Base-by-base conservation (phyloP, 2,888 invertebrate species). In the Pemphredon lugubris region DNA sequence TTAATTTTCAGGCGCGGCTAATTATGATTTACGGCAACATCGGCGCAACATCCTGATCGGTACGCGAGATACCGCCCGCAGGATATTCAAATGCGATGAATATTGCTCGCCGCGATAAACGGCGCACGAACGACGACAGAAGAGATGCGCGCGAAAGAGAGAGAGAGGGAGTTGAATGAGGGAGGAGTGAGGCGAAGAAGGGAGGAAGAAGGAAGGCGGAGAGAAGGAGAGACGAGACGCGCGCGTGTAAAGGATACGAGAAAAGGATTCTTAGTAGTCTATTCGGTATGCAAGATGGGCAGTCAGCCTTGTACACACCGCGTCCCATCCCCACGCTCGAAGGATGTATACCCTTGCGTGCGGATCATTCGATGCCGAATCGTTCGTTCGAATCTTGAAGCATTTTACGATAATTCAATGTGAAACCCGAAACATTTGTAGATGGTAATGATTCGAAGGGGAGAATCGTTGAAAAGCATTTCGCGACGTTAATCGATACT, bases 1-100 rank as follows among this genome's bases (percentile, higher is more conserved):
- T 86, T 84, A 84, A 84, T 86, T 81, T 86, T 84, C 81, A 84
- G 84, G 74, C 81, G 75, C 79, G 76, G 82, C 84, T 87, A 87
- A 87, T 87, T 87, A 86, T 88, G 87, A 88, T 88, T 88, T 86
- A 88, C 85, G 84, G 79, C 85, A 84, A 87, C 85, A 87, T 81
- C 81, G 81, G 82, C 73, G 81, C 83, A 84, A 86, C 86, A 87
- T 84, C 85, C 85, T 83, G 87, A 88, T 88, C 84, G 82, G 82
- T 83, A 82, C 83, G 82, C 84, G 82, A 86, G 88, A 88, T 87
- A 87, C 79, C 76, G 83, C 71, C 58, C 75, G 82, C 82, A 79
- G 83, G 81, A 86, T 85, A 87, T 88, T 87, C 83, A 86, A 87
- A 87, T 86, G 84, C 84, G 86, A 86, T 84, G 85, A 86, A 86